phyloP scores from a whole-genome alignment of 2,113 vertebrate genomes.

The Callaeas wilsoni region DNA sequence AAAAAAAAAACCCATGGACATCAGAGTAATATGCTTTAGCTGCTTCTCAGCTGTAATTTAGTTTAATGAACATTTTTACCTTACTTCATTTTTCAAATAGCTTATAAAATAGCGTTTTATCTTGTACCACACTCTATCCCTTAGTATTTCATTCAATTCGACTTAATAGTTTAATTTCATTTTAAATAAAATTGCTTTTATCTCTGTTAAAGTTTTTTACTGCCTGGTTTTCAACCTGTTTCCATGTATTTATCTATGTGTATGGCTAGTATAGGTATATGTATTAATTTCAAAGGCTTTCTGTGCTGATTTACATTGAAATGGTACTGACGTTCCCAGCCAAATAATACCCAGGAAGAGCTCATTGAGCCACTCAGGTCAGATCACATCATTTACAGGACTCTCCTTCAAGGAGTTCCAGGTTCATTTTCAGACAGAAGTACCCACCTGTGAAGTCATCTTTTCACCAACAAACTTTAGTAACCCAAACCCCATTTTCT shows the following conservation, averaged over 20 bases:
- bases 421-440: neutral
- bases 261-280: neutral
- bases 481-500: neutral
- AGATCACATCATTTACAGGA: neutral
- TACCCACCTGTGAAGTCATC: neutral
- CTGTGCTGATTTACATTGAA: neutral
- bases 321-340: neutral
- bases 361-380: neutral
- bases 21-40: neutral
- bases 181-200: neutral
- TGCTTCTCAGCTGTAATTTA: neutral
- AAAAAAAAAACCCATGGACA: neutral
- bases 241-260: neutral
- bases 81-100: neutral
- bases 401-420: neutral
- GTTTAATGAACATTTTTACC: neutral
- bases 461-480: neutral
- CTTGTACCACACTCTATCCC: neutral
- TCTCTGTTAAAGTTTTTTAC: neutral
- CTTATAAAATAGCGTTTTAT: neutral
- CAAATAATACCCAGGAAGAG: neutral
- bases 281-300: neutral
- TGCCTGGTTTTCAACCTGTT: neutral
- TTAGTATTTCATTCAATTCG: neutral
- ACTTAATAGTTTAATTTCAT: neutral